Conservation (phyloP, 2,888 invertebrate genomes). For the Leuctra nigra region DNA sequence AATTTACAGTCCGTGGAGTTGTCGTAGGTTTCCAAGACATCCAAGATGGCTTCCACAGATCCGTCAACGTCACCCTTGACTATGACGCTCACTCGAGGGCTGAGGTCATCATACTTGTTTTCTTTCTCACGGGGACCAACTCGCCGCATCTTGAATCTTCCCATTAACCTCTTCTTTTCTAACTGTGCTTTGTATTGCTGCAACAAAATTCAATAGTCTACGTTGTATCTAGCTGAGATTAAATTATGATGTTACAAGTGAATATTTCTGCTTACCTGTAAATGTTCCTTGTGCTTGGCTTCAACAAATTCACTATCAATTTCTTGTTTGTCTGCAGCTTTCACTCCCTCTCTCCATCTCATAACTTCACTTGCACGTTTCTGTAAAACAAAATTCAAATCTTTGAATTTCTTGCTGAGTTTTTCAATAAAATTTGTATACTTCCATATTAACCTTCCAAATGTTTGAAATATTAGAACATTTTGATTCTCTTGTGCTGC, state of each 20-base stretch:
- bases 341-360: slow-evolving; percentile 53
- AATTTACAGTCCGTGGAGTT: slow-evolving; percentile 60
- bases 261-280: slow-evolving; percentile 37
- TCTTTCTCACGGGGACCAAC: slow-evolving; percentile 49
- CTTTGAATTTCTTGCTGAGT: no score
- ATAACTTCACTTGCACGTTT: slow-evolving; percentile 62
- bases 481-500: no score
- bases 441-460: no score
- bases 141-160: slow-evolving; percentile 48
- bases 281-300: slow-evolving; percentile 58
- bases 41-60: slow-evolving; percentile 90
- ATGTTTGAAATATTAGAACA: no score
- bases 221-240: background rate
- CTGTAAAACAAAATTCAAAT: slow-evolving; percentile 41
- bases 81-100: slow-evolving; percentile 52
- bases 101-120: slow-evolving; percentile 42
- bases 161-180: slow-evolving; percentile 52
- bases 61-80: slow-evolving; percentile 91
- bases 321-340: slow-evolving; percentile 55
- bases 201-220: slow-evolving; percentile 1
- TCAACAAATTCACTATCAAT: slow-evolving; percentile 56
- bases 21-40: slow-evolving; percentile 82
- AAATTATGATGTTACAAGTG: background rate
- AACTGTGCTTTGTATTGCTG: slow-evolving; percentile 56
- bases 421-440: no score